Percentiles rank a stretch among this genome's conserved stretches.
phyloP scores from a whole-genome alignment of 2,888 invertebrate genomes.

The Drosophila melanocephala region DNA sequence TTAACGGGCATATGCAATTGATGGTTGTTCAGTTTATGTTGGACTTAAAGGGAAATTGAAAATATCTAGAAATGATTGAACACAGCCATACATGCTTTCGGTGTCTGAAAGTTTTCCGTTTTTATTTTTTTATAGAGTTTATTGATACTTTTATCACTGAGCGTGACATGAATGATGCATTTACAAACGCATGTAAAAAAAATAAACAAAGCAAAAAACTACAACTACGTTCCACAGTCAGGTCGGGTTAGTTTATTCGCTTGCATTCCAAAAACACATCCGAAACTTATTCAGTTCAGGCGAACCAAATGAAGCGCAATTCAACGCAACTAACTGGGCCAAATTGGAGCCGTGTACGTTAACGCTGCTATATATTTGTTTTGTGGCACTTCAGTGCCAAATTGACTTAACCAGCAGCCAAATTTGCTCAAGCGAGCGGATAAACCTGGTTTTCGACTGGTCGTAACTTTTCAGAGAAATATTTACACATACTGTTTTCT shows the following conservation, averaged over 20 bases:
- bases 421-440: conserved; percentile 31
- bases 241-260: conserved; percentile 57
- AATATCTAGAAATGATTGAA: conserved; percentile 17
- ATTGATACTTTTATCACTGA: conserved; percentile 56
- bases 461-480: neutral
- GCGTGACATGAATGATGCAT: conserved; percentile 63
- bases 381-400: conserved; percentile 21
- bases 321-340: conserved; percentile 27
- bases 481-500: neutral
- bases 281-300: conserved; percentile 33
- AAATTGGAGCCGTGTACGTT: neutral
- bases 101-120: conserved; percentile 15
- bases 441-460: conserved; percentile 30
- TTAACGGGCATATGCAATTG: conserved; percentile 14
- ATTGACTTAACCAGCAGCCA: conserved; percentile 38
- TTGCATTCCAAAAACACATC: conserved; percentile 19
- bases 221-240: conserved; percentile 23
- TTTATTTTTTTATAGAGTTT: conserved; percentile 15
- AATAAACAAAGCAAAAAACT: conserved; percentile 3
- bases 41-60: conserved; percentile 2
- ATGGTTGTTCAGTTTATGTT: conserved; percentile 1
- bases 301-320: conserved; percentile 15
- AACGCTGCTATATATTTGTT: neutral
- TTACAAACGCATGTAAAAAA: conserved; percentile 11
- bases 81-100: neutral